Evolutionary conservation across 2,113 vertebrate genomes (phyloP).

Genomic region (Thunnus thynnus): DNA sequence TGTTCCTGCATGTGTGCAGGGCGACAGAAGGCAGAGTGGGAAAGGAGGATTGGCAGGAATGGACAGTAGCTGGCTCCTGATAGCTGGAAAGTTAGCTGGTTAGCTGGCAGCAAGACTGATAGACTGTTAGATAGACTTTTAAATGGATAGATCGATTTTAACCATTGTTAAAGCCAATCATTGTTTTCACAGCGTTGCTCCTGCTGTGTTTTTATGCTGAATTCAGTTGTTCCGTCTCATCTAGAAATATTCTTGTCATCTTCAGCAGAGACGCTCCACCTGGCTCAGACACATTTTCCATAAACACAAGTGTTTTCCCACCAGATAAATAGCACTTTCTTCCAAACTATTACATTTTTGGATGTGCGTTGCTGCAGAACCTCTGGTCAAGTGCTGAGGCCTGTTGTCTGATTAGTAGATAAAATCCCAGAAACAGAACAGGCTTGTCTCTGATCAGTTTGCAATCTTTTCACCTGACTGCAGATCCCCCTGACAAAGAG

Average conservation of each 20-base stretch:
- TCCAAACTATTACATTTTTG: constrained; percentile 9
- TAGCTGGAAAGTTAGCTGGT: constrained; percentile 54
- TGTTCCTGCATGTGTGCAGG: constrained; percentile 73
- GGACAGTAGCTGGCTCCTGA: constrained; percentile 50
- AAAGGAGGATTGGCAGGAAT: constrained; percentile 67
- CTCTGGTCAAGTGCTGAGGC: constrained; percentile 6
- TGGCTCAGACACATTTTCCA: constrained; percentile 26
- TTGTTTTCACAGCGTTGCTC: constrained; percentile 14
- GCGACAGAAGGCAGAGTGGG: constrained; percentile 75
- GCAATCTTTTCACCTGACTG: constrained; percentile 56
- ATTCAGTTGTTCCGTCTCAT: constrained; percentile 16
- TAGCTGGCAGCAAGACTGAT: constrained; percentile 16
- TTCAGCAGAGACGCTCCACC: constrained; percentile 15
- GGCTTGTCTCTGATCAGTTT: constrained; percentile 2
- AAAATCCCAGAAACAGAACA: constrained; percentile 22
- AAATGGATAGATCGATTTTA: constrained; percentile 10
- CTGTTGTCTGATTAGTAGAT: constrained; percentile 15
- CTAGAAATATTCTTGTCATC: constrained; percentile 19
- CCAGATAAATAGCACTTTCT: constrained; percentile 18
- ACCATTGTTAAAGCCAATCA: not conserved
- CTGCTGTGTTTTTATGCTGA: constrained; percentile 7
- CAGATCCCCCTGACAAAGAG: constrained; percentile 63
- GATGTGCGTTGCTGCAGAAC: constrained; percentile 11
- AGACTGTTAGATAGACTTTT: constrained; percentile 14
- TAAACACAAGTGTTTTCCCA: not conserved